phyloP scores from a whole-genome alignment of 2,797 vertebrate genomes.

The Eurystomus glaucurus region DNA sequence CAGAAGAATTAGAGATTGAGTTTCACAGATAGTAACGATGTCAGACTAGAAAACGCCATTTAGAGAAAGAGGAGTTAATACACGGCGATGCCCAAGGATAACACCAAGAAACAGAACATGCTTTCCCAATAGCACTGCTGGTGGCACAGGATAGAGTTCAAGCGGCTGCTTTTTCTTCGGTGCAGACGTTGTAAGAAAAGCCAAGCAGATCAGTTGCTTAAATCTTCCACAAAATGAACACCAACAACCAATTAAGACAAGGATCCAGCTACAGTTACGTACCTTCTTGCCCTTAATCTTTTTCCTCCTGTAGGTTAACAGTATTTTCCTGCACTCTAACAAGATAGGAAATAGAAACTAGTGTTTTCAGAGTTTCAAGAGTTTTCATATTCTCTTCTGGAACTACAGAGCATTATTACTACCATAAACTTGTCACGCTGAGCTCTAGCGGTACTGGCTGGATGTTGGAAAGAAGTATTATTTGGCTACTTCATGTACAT shows the following conservation, averaged over 20 bases:
- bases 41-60: neutral
- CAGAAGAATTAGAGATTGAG: neutral
- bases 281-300: neutral
- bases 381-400: neutral
- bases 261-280: neutral
- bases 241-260: neutral
- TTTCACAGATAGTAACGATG: conserved; percentile 2
- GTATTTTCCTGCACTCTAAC: neutral
- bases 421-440: neutral
- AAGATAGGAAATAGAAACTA: neutral
- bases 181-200: neutral
- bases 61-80: neutral
- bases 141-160: neutral
- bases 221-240: neutral
- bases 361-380: neutral
- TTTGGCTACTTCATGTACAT: conserved; percentile 36
- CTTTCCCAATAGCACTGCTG: neutral
- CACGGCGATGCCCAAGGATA: neutral
- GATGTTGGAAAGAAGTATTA: neutral
- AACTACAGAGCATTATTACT: neutral
- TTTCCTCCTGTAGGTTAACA: neutral
- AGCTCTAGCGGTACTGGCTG: neutral
- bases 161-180: neutral
- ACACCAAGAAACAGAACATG: neutral
- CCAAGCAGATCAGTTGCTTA: neutral